Conservation (phyloP, 30 jellyfish, hydroid and myxozoan genomes). For the Hydra vulgaris region DNA sequence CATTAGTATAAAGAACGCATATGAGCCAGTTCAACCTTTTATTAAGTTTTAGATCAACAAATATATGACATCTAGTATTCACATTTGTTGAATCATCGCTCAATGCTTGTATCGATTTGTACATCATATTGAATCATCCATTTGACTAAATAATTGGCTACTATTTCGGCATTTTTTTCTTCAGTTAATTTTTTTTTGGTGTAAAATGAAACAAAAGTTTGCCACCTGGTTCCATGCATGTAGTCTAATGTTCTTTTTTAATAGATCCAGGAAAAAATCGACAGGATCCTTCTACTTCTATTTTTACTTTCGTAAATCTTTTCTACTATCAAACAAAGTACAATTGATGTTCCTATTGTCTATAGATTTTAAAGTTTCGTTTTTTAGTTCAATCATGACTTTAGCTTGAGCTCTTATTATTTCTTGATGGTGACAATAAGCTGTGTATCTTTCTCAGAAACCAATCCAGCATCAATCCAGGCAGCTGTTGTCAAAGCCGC, state of each 20-base stretch:
- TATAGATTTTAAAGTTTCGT: too few species aligned
- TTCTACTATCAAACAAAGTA: background rate
- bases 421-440: background rate
- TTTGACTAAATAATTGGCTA: background rate
- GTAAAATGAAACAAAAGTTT: too few species aligned
- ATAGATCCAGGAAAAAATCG: background rate
- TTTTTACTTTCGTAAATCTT: background rate
- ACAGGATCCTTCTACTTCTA: background rate
- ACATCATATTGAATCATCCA: background rate
- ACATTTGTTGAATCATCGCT: background rate
- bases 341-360: background rate
- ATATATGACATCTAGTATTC: background rate
- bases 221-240: background rate
- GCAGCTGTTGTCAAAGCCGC: background rate
- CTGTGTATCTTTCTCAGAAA: background rate
- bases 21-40: background rate
- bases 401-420: background rate
- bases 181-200: background rate
- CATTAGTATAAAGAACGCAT: background rate
- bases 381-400: background rate
- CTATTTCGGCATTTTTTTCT: background rate
- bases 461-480: background rate
- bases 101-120: background rate
- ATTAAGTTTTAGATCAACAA: background rate
- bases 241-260: background rate